Evolutionary conservation across 2,888 invertebrate genomes (phyloP), one percentile per base, ranked within the genome.

Genomic region (Cerceris ruficornis): DNA sequence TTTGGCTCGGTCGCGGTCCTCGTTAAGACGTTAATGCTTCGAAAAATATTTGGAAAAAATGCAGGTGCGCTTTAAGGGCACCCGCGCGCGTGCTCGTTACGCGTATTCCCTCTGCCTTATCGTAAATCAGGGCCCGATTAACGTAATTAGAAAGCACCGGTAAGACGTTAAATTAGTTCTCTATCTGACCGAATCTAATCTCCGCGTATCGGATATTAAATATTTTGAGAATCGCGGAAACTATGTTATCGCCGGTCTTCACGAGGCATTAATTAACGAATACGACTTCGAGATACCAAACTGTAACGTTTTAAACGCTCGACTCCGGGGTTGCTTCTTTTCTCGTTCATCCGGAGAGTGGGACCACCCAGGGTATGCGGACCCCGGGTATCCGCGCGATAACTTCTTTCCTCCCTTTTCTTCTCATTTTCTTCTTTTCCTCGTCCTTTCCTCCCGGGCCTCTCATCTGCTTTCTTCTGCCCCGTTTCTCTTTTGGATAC

Each of bases 11-110:
- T 90, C 91, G 89, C 82, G 81, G 83, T 81, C 88, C 91, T 90
- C 91, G 91, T 92, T 91, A 91, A 90, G 88, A 90, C 86, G 88
- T 90, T 91, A 90, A 92, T 90, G 90, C 90, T 88, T 84, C 87
- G 88, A 87, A 90, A 91, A 91, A 90, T 91, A 91, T 91, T 77
- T 91, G 86, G 88, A 87, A 90, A 91, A 91, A 91, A 90, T 91
- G 90, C 92, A 92, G 92, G 91, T 92, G 84, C 84, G 60, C 28
- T 73, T 74, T 52, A 74, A 55, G 54, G 66, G 28, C 67, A 69
- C 65, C 15, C 59, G 72, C 39, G 39, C 70, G 61, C 69, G 78
- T 68, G 69, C 67, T 73, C 61, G 59, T 59, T 75, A 68, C 71
- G 43, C 17, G 67, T 58, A 61, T 80, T 68, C 69, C 58, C 62